These are phyloP conservation scores for Callyntrura sp. DNA, from an alignment of 2,888 invertebrate species.

Conservation along the genomic window DNA sequence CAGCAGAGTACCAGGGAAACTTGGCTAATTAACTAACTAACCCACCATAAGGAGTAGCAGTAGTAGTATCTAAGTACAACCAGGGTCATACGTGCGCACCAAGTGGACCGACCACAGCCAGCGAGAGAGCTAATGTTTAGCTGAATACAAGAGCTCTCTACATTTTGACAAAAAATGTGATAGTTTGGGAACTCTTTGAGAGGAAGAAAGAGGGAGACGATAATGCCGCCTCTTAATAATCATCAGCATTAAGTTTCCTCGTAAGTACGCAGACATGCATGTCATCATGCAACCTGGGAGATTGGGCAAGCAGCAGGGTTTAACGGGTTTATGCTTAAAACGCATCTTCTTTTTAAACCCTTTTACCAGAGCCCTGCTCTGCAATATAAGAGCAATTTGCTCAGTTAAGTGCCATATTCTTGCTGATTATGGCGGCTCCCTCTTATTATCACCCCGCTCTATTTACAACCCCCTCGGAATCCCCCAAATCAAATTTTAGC, in stretches of 20 bases:
- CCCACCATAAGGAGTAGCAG: no score
- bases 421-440: no score
- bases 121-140: no score
- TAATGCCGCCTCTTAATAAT: neutral
- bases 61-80: no score
- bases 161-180: neutral
- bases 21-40: no score
- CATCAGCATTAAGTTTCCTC: neutral
- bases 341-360: slow-evolving; percentile 5
- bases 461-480: no score
- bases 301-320: neutral
- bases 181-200: neutral
- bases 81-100: no score
- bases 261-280: neutral
- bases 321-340: neutral
- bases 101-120: no score
- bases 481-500: no score
- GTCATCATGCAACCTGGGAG: slow-evolving; percentile 15
- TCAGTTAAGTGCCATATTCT: neutral
- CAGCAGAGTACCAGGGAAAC: no score
- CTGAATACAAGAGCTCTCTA: no score
- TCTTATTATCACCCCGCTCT: no score
- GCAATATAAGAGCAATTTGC: slow-evolving; percentile 26
- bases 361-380: neutral
- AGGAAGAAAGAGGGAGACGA: neutral